A percentile compares a stretch with the other conserved stretches of the same genome.
Evolutionary conservation across 2,113 vertebrate species (phyloP).

Genomic region (Halichoerus grypus): DNA sequence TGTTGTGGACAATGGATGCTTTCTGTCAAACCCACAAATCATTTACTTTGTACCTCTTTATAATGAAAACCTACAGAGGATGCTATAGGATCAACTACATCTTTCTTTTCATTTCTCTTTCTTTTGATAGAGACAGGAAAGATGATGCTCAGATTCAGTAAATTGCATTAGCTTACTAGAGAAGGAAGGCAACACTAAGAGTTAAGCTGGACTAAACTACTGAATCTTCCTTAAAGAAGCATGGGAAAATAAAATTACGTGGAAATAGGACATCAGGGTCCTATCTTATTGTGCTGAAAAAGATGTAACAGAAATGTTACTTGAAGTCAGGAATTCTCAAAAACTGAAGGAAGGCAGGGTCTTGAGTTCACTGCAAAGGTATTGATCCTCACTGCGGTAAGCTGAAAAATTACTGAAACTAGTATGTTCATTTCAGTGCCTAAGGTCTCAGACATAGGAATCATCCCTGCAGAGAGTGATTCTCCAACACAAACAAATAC

Average conservation of each 20-base stretch:
- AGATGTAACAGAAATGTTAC: background rate
- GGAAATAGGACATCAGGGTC: background rate
- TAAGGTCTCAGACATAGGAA: accelerated
- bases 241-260: too few relatives aligned
- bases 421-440: accelerated
- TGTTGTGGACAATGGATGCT: background rate
- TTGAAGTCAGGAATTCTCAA: background rate
- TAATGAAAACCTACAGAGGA: background rate
- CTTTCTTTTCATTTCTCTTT: background rate
- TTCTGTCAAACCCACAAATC: background rate
- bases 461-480: background rate
- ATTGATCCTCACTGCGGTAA: background rate
- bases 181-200: background rate
- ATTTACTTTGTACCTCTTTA: background rate
- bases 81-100: background rate
- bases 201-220: background rate
- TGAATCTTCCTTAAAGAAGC: background rate
- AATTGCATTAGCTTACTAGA: background rate
- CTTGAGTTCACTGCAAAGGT: background rate
- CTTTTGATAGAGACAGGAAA: background rate
- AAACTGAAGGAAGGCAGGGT: background rate
- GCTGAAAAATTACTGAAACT: background rate
- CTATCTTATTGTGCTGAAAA: background rate
- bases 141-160: background rate
- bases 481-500: background rate